phyloP scores from a whole-genome alignment of 2,113 vertebrate species.

The Melanostigma gelatinosum region DNA sequence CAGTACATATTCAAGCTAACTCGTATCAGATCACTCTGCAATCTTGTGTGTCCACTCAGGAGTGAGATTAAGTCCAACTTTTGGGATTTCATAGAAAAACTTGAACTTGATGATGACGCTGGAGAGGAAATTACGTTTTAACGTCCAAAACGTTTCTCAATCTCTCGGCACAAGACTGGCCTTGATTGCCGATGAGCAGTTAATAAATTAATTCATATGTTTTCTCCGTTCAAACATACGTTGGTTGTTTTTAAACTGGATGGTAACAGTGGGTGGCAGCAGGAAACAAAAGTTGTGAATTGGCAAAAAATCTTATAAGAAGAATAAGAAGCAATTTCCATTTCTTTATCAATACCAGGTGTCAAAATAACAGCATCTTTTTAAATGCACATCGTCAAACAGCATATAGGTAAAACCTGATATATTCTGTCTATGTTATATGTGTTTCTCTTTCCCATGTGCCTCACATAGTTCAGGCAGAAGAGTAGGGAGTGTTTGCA shows the following conservation, averaged over 20 bases:
- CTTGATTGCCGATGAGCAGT: not conserved
- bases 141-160: not conserved
- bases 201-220: not conserved
- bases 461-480: slow-evolving; percentile 1
- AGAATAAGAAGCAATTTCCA: not conserved
- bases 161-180: not conserved
- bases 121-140: not conserved
- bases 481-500: slow-evolving; percentile 15
- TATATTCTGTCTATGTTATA: not conserved
- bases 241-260: not conserved
- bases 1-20: not conserved
- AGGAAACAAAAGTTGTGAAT: slow-evolving; percentile 11
- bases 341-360: not conserved
- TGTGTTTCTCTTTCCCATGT: not conserved
- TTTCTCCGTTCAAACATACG: not conserved
- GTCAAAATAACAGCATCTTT: not conserved
- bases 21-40: not conserved
- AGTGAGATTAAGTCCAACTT: not conserved
- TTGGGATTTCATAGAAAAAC: not conserved
- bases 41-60: slow-evolving; percentile 5
- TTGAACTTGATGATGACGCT: not conserved
- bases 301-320: not conserved
- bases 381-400: not conserved
- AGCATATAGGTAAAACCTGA: not conserved
- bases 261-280: slow-evolving; percentile 25